Base-by-base conservation (phyloP, 37 sponge, comb jelly and placozoan genomes). In the Ianthella basta region DNA sequence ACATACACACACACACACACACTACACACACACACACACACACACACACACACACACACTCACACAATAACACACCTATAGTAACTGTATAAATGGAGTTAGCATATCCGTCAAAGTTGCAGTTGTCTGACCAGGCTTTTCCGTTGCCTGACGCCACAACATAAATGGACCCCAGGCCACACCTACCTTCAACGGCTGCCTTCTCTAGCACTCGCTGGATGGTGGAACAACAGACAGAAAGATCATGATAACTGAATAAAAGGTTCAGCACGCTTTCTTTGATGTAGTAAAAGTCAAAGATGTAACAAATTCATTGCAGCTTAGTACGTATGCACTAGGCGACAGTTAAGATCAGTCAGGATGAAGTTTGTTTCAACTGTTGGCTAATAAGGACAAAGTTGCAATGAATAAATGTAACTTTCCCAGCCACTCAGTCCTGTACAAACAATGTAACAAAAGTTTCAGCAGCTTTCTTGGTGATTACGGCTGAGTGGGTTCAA, bases 121-220 rank as follows among this genome's bases (percentile, higher is more conserved):
- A 97, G 77, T 92, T 92, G 80, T 97, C 98, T 32, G 56, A 32
- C 25, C 64, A 55, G 27, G 16, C 14, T 4, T 95, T 95, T 4
- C 98, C 98, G 61, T 91, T 91, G 12, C 98, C 98, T 44, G 94
- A 93, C 56, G 98, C 98, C 91, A 95, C 93, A 80, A 97, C 96
- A 88, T 86, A 97, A 16, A 97, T 86, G 80, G 67, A 91, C 0
- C 98, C 98, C 56, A 88, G 89, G 19, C 96, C 96, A 88, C 87
- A 87, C 44, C 98, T 88, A 68, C 98, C 98, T 19, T 74, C 4
- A 18, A 57, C 23, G 21, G 79, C 73, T n/a, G 86, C 90, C 20
- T 80, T 41, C 68, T 84, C 54, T 25, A 93, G 36, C 0, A 85
- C 88, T 15, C 83, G 57, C 91, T 91, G 79, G 14, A 33, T 8